Evolutionary conservation across 2,113 vertebrate species (phyloP), one percentile per base, ranked within the genome.

Genomic region (Protobothrops mucrosquamatus): DNA sequence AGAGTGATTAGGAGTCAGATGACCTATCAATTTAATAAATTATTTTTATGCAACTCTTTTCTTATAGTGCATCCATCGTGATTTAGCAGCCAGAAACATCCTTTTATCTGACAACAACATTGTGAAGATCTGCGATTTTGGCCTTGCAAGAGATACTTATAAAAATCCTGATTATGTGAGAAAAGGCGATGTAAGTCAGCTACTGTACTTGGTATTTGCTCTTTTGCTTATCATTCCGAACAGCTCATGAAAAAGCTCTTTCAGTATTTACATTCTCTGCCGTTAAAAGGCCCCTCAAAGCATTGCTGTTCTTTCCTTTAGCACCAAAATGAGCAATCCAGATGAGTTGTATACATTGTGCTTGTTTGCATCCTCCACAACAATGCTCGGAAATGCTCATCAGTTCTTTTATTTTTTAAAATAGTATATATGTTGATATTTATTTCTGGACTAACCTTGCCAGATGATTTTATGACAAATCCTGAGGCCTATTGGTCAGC

Each of bases 101-200:
- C 97, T 99, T 96, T 97, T 99, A 95, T 99, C 99, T 85, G 98
- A 99, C 96, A 99, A 99, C 96, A 99, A 99, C 87, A 98, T 99
- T 92, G 99, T 99, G 95, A 99, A 99, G 97, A 99, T 99, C 96
- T 99, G 99, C 93, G 99, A 99, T 96, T 99, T 99, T 64, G 99
- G 99, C 94, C 97, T 99, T 0, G 99, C 98, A 95, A 98, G 98
- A 96, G 99, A 99, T 96, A 98, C 99, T 98, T 99, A 99, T 97
- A 99, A 99, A 98, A 98, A 99, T 96, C 98, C 98, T 0, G 98
- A 99, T 96, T 99, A 99, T 92, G 98, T 99, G 95, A 98, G 98
- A 96, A 99, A 99, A 96, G 99, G 99, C 97, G 99, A 99, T 87
- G 99, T 99, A 97, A 99, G 99, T 98, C 64, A 18, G 89, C 39